Percentiles rank a stretch among this genome's conserved stretches.
These are phyloP conservation scores for Idaea biselata DNA, from an alignment of 2,888 invertebrate species.

Conservation along the genomic window DNA sequence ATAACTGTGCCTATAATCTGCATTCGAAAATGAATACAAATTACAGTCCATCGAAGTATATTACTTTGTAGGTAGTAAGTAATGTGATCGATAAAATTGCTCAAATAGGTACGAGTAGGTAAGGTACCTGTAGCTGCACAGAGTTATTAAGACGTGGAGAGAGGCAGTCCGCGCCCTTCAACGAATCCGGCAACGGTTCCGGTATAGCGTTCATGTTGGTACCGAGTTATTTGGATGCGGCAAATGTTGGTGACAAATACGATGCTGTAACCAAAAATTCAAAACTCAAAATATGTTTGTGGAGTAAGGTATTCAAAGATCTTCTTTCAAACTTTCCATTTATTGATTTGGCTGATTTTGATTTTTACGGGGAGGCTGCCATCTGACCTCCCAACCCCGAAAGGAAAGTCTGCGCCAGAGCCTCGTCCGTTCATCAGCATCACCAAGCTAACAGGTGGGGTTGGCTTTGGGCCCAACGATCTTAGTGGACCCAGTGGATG, in stretches of 20 bases:
- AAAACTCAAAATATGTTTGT: too few species aligned
- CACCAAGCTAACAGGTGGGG: too few species aligned
- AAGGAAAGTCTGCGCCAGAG: too few species aligned
- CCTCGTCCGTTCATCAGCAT: too few species aligned
- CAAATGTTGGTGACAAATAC: neutral
- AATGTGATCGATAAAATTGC: neutral
- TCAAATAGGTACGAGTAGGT: neutral
- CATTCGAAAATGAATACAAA: neutral
- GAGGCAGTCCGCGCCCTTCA: conserved; percentile 38
- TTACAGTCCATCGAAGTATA: neutral
- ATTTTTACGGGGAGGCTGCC: too few species aligned
- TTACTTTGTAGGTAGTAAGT: neutral
- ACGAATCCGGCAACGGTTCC: conserved; percentile 39
- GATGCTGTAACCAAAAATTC: too few species aligned
- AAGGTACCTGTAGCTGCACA: neutral
- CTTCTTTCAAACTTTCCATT: too few species aligned
- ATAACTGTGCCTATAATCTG: neutral
- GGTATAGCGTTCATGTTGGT: conserved; percentile 19
- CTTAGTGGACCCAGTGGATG: too few species aligned
- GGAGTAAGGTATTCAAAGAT: too few species aligned
- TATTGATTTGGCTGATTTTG: too few species aligned
- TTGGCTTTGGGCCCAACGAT: too few species aligned
- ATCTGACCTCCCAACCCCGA: too few species aligned
- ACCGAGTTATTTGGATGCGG: conserved; percentile 1
- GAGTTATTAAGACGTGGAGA: conserved; percentile 33